These are phyloP conservation scores for Drosophila tropicalis DNA, from an alignment of 1,140 invertebrate species.

Conservation along the genomic window DNA sequence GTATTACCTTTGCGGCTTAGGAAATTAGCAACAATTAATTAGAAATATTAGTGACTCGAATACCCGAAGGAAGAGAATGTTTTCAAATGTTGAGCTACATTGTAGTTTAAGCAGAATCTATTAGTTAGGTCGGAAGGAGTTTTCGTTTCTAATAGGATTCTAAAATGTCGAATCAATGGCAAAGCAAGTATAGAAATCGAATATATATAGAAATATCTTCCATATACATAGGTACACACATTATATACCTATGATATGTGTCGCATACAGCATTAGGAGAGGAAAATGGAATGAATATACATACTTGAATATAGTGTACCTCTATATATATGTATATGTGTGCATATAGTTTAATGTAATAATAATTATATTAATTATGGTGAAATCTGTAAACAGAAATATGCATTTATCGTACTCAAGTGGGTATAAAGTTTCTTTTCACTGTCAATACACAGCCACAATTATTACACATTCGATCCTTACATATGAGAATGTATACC, in stretches of 20 bases:
- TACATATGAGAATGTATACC: slow-evolving; percentile 4
- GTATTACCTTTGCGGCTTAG: no score
- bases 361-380: not conserved
- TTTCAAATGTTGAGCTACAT: no score
- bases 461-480: slow-evolving; percentile 15
- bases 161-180: no score
- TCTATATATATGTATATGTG: no score
- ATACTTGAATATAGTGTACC: not conserved
- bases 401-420: not conserved
- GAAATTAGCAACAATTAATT: no score
- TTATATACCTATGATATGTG: not conserved
- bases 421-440: not conserved
- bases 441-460: slow-evolving; percentile 7
- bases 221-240: not conserved
- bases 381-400: not conserved
- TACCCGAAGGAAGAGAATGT: no score
- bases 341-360: not conserved
- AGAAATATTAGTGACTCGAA: no score
- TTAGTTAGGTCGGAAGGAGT: no score
- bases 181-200: no score
- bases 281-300: not conserved
- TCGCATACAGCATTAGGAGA: not conserved
- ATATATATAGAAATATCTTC: not conserved
- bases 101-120: no score
- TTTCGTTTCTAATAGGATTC: no score